Conservation (phyloP, 2,797 vertebrate species). For the Meriones psammophilus region DNA sequence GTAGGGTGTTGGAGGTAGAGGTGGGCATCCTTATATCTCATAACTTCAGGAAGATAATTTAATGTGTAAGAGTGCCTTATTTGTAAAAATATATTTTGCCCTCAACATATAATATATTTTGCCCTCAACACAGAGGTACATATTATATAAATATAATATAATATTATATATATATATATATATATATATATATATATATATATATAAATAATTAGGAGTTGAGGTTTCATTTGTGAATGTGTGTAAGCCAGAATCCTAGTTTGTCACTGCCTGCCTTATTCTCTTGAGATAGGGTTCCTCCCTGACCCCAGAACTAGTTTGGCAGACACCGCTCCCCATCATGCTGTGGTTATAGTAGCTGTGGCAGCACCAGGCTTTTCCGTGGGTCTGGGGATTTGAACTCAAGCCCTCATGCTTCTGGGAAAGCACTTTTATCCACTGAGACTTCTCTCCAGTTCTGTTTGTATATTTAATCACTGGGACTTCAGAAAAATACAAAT, state of each 20-base stretch:
- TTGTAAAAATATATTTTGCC: neutral
- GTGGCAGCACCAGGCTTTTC: neutral
- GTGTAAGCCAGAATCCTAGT: neutral
- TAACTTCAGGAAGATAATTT: neutral
- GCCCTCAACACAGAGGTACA: too few species aligned
- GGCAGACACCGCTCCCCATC: neutral
- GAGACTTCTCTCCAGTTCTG: neutral
- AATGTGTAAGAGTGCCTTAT: neutral
- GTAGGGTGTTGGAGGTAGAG: accelerated
- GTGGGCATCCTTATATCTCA: too few species aligned
- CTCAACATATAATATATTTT: neutral
- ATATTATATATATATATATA: neutral
- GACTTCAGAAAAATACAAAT: slow-evolving; percentile 55
- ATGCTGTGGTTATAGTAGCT: neutral
- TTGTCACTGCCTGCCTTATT: neutral
- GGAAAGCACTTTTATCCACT: neutral
- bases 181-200: neutral
- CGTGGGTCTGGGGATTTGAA: neutral
- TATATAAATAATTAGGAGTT: neutral
- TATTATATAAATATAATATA: too few species aligned
- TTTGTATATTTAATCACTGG: neutral
- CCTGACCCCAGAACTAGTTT: neutral
- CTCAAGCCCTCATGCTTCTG: neutral
- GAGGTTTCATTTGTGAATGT: slow-evolving; percentile 15
- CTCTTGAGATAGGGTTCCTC: neutral